These are phyloP conservation scores for Tryphoninae sp. DNA, from an alignment of 2,888 invertebrate species.

Conservation along the genomic window DNA sequence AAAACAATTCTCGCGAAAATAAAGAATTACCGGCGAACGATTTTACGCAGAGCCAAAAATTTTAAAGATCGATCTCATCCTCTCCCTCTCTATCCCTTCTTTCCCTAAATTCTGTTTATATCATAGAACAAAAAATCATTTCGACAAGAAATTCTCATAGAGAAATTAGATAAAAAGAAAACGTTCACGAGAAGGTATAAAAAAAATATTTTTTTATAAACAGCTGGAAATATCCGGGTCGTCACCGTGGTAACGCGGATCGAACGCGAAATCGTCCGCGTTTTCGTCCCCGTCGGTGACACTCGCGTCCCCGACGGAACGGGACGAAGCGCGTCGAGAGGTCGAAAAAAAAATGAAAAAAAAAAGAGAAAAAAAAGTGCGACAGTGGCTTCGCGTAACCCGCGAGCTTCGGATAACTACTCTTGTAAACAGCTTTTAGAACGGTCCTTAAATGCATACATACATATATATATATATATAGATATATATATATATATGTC, in stretches of 20 bases:
- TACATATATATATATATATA: conserved; percentile 15
- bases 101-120: no score
- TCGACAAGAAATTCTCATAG: no score
- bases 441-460: conserved; percentile 70
- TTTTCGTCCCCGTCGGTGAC: not conserved
- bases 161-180: no score
- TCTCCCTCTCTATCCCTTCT: no score
- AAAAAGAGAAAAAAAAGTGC: not conserved
- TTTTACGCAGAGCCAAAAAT: not conserved
- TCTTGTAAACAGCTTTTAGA: conserved; percentile 78
- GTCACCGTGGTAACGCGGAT: conserved; percentile 18
- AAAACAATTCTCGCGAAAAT: no score
- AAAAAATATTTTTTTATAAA: not conserved
- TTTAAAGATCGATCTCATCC: no score
- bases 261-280: conserved; percentile 34
- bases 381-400: conserved; percentile 50
- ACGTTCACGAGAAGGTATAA: not conserved
- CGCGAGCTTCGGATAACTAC: conserved; percentile 70
- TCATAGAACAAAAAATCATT: no score
- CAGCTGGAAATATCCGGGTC: not conserved
- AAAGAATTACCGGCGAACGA: no score
- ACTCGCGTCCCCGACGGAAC: conserved; percentile 17
- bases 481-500: conserved; percentile 23
- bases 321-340: conserved; percentile 1
- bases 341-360: not conserved